Conservation (phyloP, 1,140 invertebrate genomes). For the Uloborus diversus region DNA sequence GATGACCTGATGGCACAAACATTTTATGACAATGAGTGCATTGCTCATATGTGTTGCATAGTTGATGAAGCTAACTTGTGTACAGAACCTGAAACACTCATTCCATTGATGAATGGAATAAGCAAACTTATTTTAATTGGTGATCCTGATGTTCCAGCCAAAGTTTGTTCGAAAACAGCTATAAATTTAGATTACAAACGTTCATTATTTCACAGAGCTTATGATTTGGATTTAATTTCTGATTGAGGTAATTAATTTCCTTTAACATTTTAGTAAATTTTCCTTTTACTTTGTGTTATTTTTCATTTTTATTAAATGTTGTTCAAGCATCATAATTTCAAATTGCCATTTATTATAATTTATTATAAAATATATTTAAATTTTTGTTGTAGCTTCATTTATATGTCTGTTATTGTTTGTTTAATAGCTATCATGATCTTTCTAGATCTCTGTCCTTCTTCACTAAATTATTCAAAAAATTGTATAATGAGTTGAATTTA, state of each 20-base stretch:
- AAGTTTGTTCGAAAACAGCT: slow-evolving; percentile 38
- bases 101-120: slow-evolving; percentile 35
- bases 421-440: no score
- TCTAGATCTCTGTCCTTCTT: no score
- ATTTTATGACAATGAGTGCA: neutral
- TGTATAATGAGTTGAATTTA: no score
- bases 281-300: no score
- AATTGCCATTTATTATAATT: no score
- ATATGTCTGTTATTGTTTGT: no score
- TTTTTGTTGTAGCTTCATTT: no score
- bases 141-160: slow-evolving; percentile 38
- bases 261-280: no score
- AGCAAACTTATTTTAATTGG: slow-evolving; percentile 52
- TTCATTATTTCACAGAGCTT: slow-evolving; percentile 41
- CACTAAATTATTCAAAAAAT: no score
- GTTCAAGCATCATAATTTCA: no score
- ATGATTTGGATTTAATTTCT: slow-evolving; percentile 31
- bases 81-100: slow-evolving; percentile 48
- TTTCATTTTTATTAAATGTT: no score
- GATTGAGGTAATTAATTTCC: neutral
- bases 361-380: no score
- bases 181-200: slow-evolving; percentile 5
- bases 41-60: slow-evolving; percentile 40
- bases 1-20: neutral
- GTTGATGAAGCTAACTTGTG: slow-evolving; percentile 45